Conservation (phyloP, 2,113 vertebrate genomes). For the Sturnira hondurensis region DNA sequence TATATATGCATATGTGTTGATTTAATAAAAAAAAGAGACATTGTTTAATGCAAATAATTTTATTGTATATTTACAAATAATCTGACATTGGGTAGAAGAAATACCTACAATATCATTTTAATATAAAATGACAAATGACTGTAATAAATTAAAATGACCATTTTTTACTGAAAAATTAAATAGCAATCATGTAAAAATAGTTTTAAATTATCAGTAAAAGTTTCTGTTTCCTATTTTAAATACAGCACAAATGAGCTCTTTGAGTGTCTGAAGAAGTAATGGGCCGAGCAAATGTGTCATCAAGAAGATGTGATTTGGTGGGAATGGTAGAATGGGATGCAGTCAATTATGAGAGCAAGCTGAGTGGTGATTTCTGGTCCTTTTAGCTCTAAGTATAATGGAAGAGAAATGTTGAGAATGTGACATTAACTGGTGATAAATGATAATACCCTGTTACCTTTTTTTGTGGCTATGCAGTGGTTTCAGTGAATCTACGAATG, state of each 20-base stretch:
- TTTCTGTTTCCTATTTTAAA: slow-evolving; percentile 53
- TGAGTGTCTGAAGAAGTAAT: slow-evolving; percentile 41
- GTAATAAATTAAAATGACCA: slow-evolving; percentile 75
- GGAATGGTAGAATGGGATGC: background rate
- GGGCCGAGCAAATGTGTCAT: background rate
- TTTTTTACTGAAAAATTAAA: slow-evolving; percentile 73
- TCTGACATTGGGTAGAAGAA: slow-evolving; percentile 73
- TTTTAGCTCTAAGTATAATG: background rate
- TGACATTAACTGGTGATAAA: slow-evolving; percentile 7
- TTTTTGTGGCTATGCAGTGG: background rate
- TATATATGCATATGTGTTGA: background rate
- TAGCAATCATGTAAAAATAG: slow-evolving; percentile 73
- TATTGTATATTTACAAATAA: slow-evolving; percentile 75
- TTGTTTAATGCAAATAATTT: slow-evolving; percentile 73
- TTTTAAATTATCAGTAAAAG: slow-evolving; percentile 63
- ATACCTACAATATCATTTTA: slow-evolving; percentile 76
- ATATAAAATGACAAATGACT: slow-evolving; percentile 76
- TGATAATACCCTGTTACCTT: slow-evolving; percentile 74
- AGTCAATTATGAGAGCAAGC: background rate
- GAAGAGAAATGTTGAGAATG: background rate
- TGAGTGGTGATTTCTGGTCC: background rate
- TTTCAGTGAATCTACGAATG: slow-evolving; percentile 22
- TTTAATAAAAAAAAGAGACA: slow-evolving; percentile 67
- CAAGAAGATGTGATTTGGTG: background rate
- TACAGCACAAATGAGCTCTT: slow-evolving; percentile 41